Evolutionary conservation across 1,140 invertebrate species (phyloP).

Genomic region (Diachasma alloeum): DNA sequence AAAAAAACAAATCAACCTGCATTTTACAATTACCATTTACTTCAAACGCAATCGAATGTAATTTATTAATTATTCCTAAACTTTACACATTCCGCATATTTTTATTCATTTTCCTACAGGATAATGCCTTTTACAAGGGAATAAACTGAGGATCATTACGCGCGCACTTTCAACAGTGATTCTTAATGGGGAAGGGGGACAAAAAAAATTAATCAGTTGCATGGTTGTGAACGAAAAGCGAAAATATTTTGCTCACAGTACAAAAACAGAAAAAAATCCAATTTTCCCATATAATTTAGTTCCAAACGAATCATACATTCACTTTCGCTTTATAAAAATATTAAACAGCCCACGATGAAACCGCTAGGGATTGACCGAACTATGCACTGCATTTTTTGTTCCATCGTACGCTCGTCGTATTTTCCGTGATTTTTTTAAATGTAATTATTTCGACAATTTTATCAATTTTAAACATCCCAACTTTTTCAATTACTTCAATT

Average conservation of each 20-base stretch:
- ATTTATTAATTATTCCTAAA: slow-evolving; percentile 8
- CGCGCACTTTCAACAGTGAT: background rate
- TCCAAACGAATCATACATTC: slow-evolving; percentile 53
- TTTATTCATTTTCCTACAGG: slow-evolving; percentile 1
- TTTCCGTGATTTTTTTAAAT: background rate
- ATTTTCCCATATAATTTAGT: slow-evolving; percentile 37
- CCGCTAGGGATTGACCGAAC: slow-evolving; percentile 42
- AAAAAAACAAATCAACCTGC: slow-evolving; percentile 29
- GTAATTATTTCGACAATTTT: background rate
- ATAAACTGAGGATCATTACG: background rate
- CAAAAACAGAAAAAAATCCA: slow-evolving; percentile 26
- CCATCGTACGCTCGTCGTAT: background rate
- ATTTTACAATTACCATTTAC: slow-evolving; percentile 17
- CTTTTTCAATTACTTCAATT: background rate
- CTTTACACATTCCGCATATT: slow-evolving; percentile 22
- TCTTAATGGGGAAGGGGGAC: background rate
- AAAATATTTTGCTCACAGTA: background rate
- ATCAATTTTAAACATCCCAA: background rate
- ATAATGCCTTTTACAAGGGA: background rate
- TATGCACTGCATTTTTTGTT: slow-evolving; percentile 39
- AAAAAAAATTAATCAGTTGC: background rate
- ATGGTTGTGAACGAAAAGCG: slow-evolving; percentile 10
- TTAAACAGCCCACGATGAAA: slow-evolving; percentile 51
- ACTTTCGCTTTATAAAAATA: slow-evolving; percentile 59
- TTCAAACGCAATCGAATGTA: background rate